These are phyloP conservation scores for Mustelus asterias DNA, from an alignment of 2,113 vertebrate genomes.

Conservation along the genomic window DNA sequence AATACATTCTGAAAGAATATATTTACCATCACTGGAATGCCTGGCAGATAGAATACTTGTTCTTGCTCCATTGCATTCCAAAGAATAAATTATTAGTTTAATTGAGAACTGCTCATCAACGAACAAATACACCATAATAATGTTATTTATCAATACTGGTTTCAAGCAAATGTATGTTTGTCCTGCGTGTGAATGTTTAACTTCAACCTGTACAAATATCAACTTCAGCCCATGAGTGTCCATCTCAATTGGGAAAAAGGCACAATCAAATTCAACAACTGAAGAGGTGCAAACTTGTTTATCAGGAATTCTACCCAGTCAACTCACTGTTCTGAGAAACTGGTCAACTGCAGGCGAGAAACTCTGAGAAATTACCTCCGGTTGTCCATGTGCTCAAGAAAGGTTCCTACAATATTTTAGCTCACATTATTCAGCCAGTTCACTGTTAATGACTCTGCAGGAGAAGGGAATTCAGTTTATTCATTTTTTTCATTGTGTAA, in stretches of 20 bases:
- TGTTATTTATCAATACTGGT: background rate
- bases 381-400: background rate
- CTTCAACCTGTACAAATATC: background rate
- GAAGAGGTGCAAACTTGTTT: background rate
- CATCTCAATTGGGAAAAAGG: too few species aligned
- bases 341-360: background rate
- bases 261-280: background rate
- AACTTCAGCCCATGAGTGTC: background rate
- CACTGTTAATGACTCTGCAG: background rate
- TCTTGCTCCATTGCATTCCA: background rate
- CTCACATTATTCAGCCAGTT: background rate
- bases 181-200: background rate
- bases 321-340: background rate
- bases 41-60: background rate
- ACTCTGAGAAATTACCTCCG: background rate
- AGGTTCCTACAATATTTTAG: background rate
- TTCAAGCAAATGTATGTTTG: background rate
- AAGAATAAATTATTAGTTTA: background rate
- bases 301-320: too few species aligned
- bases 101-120: background rate
- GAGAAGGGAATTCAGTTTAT: background rate
- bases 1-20: background rate
- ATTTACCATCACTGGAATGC: background rate
- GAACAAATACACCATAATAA: background rate
- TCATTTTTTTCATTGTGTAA: background rate